These are phyloP conservation scores for Lordiphosa andalusiaca DNA, from an alignment of 2,888 invertebrate genomes.

Conservation along the genomic window DNA sequence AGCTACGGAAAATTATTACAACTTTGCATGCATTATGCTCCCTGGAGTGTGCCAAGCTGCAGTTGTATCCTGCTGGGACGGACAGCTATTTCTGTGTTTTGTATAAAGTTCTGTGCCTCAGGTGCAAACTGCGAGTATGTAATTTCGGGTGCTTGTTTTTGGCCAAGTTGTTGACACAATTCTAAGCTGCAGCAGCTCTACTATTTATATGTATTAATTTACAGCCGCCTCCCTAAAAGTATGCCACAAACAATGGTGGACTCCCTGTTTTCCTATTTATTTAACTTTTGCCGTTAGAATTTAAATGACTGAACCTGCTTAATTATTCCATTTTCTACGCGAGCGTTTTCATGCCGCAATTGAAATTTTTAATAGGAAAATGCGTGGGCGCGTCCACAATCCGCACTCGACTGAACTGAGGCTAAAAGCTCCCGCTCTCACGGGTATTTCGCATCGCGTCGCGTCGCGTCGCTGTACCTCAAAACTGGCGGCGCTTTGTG, in stretches of 20 bases:
- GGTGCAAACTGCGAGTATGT: slow-evolving; percentile 31
- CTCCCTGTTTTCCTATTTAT: too few relatives aligned
- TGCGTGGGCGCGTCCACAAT: slow-evolving; percentile 75
- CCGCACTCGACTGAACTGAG: slow-evolving; percentile 51
- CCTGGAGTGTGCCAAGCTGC: not conserved
- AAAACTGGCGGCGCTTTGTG: slow-evolving; percentile 56
- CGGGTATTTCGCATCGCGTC: not conserved
- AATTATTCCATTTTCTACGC: slow-evolving; percentile 74
- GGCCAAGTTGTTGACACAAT: slow-evolving; percentile 43
- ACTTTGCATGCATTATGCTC: slow-evolving; percentile 63
- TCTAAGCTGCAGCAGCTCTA: slow-evolving; percentile 8
- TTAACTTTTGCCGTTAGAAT: slow-evolving; percentile 58
- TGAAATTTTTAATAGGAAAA: slow-evolving; percentile 76
- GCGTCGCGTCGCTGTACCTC: not conserved
- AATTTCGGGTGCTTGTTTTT: slow-evolving; percentile 36
- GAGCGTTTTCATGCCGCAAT: slow-evolving; percentile 74
- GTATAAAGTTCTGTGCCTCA: slow-evolving; percentile 41
- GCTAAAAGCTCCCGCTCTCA: slow-evolving; percentile 11
- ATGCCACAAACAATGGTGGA: slow-evolving; percentile 1
- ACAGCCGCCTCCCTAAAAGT: slow-evolving; percentile 18
- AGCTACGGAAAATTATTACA: slow-evolving; percentile 56
- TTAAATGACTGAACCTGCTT: slow-evolving; percentile 68
- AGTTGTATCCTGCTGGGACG: slow-evolving; percentile 16
- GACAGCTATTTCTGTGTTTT: slow-evolving; percentile 30
- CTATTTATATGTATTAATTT: too few relatives aligned